Conservation (phyloP, 2,888 invertebrate genomes). For the Eristalinus sepulchralis region DNA sequence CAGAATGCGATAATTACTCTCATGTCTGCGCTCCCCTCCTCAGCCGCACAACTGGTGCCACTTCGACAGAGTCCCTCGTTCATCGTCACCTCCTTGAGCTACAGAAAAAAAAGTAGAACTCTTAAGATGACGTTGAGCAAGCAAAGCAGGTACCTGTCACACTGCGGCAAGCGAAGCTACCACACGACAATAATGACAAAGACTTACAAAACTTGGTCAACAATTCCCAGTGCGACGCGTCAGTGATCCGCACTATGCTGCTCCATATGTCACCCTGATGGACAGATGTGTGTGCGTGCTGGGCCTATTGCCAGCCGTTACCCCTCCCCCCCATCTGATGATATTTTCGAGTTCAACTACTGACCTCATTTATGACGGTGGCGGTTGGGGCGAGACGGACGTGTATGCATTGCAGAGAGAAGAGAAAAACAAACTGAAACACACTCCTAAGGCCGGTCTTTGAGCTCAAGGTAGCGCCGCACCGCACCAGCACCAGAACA, state of each 20-base stretch:
- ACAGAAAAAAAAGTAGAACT: slow-evolving; percentile 1
- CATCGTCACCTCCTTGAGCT: not conserved
- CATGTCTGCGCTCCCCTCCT: not conserved
- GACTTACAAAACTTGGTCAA: slow-evolving; percentile 52
- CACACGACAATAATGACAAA: not conserved
- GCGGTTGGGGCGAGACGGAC: too few species aligned
- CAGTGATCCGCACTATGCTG: slow-evolving; percentile 40
- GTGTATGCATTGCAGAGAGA: slow-evolving; percentile 22
- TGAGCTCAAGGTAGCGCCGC: slow-evolving; percentile 49
- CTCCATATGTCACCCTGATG: slow-evolving; percentile 52
- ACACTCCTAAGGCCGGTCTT: slow-evolving; percentile 11
- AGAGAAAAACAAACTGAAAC: slow-evolving; percentile 27
- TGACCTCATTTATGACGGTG: slow-evolving; percentile 55
- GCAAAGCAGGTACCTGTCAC: slow-evolving; percentile 34
- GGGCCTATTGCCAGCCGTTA: not conserved
- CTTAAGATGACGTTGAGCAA: slow-evolving; percentile 20
- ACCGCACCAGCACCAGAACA: slow-evolving; percentile 38
- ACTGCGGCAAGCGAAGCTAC: not conserved
- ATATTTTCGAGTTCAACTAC: slow-evolving; percentile 60
- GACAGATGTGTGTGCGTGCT: slow-evolving; percentile 31
- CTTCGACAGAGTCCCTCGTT: slow-evolving; percentile 1
- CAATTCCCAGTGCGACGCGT: slow-evolving; percentile 30
- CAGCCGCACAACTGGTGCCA: not conserved
- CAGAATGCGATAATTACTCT: not conserved
- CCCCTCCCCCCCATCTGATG: not conserved